A percentile compares a stretch with the other conserved stretches of the same genome.
phyloP scores from a whole-genome alignment of 2,888 invertebrate genomes.

The Cybosia mesomella region DNA sequence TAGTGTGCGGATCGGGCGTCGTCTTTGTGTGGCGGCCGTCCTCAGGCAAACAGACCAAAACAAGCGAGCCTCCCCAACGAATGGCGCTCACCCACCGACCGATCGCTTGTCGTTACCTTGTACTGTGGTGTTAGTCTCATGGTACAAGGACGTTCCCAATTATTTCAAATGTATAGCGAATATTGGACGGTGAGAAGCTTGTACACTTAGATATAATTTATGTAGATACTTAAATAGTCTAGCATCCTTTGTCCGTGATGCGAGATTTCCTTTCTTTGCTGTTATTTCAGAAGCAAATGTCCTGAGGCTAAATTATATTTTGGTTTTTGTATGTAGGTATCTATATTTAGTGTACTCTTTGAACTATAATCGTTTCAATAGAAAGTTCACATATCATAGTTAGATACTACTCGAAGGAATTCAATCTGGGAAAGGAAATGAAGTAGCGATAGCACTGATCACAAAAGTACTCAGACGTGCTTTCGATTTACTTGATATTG shows the following conservation, averaged over 20 bases:
- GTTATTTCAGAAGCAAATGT: not conserved
- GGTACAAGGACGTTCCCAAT: slow-evolving; percentile 66
- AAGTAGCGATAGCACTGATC: slow-evolving; percentile 26
- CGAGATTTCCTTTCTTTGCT: not conserved
- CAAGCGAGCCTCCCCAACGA: slow-evolving; percentile 71
- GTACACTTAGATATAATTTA: slow-evolving; percentile 12
- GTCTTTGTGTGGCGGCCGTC: slow-evolving; percentile 84
- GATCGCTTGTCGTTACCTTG: slow-evolving; percentile 74
- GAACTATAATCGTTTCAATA: slow-evolving; percentile 13
- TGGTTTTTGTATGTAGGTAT: not conserved
- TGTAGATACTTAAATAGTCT: not conserved
- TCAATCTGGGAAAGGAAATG: slow-evolving; percentile 31
- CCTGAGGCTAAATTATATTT: not conserved
- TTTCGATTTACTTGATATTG: slow-evolving; percentile 14
- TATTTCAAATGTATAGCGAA: slow-evolving; percentile 48
- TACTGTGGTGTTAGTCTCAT: slow-evolving; percentile 66
- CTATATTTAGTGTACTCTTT: not conserved
- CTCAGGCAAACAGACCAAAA: slow-evolving; percentile 87
- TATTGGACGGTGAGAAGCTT: slow-evolving; percentile 27
- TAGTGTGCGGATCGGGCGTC: slow-evolving; percentile 86
- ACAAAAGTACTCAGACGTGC: slow-evolving; percentile 9
- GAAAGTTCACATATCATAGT: slow-evolving; percentile 14
- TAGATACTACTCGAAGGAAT: slow-evolving; percentile 15
- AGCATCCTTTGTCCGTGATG: not conserved
- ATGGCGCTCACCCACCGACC: slow-evolving; percentile 58